These are phyloP conservation scores for Trichechus manatus DNA, from an alignment of 2,113 vertebrate species.

Conservation along the genomic window DNA sequence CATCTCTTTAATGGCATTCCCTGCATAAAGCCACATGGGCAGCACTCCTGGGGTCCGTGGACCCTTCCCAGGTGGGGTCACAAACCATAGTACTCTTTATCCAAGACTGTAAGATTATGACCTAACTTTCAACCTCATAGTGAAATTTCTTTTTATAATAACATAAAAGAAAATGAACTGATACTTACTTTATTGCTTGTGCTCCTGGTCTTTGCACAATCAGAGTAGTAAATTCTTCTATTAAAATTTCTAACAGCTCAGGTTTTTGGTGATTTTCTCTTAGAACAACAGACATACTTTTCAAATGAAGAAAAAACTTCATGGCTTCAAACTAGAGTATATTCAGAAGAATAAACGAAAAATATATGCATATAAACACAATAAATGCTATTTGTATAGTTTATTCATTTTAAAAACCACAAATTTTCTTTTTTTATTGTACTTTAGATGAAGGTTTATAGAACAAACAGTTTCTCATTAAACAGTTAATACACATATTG, in stretches of 20 bases:
- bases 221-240: constrained; percentile 91
- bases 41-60: no score
- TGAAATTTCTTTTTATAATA: background rate
- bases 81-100: background rate
- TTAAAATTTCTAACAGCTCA: constrained; percentile 93
- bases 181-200: constrained; percentile 94
- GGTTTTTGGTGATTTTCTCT: constrained; percentile 91
- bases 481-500: no score
- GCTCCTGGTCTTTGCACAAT: constrained; percentile 95
- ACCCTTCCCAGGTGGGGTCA: no score
- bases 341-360: constrained; percentile 48
- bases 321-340: constrained; percentile 95
- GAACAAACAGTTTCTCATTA: no score
- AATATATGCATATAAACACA: background rate
- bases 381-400: background rate
- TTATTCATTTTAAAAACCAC: background rate
- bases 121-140: background rate
- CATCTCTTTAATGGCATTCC: no score
- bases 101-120: constrained; percentile 4
- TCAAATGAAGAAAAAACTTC: constrained; percentile 94
- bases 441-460: no score
- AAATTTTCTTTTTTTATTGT: no score
- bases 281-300: constrained; percentile 92
- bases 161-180: constrained; percentile 38
- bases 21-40: no score